phyloP scores from a whole-genome alignment of 2,888 invertebrate genomes.

The Hyposoter dolosus region DNA sequence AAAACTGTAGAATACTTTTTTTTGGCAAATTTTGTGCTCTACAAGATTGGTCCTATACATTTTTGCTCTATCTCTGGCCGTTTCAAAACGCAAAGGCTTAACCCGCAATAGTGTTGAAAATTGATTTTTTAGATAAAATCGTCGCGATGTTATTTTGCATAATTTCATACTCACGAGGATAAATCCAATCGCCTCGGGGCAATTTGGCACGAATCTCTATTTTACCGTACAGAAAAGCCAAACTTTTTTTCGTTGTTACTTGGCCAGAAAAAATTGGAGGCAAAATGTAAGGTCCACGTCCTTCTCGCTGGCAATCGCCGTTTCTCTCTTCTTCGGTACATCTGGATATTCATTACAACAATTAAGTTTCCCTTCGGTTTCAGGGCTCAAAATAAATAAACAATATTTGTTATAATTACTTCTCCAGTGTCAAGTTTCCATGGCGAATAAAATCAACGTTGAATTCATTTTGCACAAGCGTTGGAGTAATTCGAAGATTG shows the following conservation, averaged over 20 bases:
- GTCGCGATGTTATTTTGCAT: not conserved
- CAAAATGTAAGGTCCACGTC: slow-evolving; percentile 86
- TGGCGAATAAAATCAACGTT: slow-evolving; percentile 85
- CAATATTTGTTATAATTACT: slow-evolving; percentile 68
- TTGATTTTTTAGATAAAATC: not conserved
- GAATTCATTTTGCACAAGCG: slow-evolving; percentile 86
- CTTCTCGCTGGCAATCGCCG: slow-evolving; percentile 85
- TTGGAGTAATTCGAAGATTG: slow-evolving; percentile 87
- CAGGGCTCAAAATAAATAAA: not conserved
- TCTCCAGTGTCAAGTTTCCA: slow-evolving; percentile 78
- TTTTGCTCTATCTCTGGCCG: not conserved
- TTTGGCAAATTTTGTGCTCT: not conserved
- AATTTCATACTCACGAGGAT: slow-evolving; percentile 87
- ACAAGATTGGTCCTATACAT: not conserved
- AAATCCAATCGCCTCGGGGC: slow-evolving; percentile 92
- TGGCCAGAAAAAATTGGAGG: slow-evolving; percentile 90
- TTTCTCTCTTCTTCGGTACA: slow-evolving; percentile 83
- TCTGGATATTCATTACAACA: slow-evolving; percentile 75
- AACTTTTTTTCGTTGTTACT: slow-evolving; percentile 87
- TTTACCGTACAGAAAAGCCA: slow-evolving; percentile 90
- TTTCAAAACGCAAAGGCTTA: not conserved
- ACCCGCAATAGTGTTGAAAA: not conserved
- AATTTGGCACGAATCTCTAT: slow-evolving; percentile 90
- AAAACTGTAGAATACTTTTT: not conserved
- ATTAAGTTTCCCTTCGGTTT: slow-evolving; percentile 27